Evolutionary conservation across 2,888 invertebrate species (phyloP).

Genomic region (Kryphioiulus occultus): DNA sequence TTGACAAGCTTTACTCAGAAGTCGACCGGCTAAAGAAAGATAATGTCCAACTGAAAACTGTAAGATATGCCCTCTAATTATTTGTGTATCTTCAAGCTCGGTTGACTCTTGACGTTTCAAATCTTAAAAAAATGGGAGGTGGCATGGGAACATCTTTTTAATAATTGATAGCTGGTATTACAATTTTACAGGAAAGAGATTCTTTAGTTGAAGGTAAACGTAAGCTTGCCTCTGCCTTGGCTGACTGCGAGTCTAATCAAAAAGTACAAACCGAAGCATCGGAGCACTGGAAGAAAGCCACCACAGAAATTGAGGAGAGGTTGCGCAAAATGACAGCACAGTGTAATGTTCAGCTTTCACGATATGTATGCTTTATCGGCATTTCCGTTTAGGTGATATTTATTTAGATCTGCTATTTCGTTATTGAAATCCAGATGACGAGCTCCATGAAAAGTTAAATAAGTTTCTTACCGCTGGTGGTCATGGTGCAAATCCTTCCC

Average conservation of each 20-base stretch:
- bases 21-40: constrained; percentile 42
- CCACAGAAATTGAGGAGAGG: background rate
- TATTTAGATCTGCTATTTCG: background rate
- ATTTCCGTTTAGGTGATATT: background rate
- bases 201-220: background rate
- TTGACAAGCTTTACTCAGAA: constrained; percentile 20
- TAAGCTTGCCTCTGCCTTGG: background rate
- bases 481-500: background rate
- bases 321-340: background rate
- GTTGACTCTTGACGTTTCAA: no score
- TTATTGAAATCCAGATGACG: background rate
- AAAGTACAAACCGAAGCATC: background rate
- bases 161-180: background rate
- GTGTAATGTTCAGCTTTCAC: background rate
- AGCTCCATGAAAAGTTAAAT: background rate
- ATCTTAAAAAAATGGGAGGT: no score
- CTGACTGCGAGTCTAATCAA: background rate
- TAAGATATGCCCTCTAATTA: background rate
- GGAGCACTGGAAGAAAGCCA: background rate
- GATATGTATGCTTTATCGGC: background rate
- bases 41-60: background rate
- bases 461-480: background rate
- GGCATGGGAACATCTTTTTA: background rate
- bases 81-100: no score
- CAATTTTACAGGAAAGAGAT: background rate